Evolutionary conservation across 2,888 invertebrate genomes (phyloP).

Genomic region (Abscondita cerata): DNA sequence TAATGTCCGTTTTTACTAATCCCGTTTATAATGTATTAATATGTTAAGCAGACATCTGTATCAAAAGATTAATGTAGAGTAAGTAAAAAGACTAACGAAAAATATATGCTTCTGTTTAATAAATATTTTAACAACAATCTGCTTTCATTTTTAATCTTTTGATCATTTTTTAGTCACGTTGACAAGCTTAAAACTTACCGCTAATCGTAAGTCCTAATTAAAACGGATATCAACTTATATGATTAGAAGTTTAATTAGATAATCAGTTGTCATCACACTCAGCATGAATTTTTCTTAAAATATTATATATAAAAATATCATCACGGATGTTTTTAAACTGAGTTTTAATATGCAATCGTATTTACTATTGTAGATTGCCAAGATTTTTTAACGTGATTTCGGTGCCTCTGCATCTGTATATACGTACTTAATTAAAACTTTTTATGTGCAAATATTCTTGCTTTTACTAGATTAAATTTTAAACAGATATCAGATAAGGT

Average conservation of each 20-base stretch:
- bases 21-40: too few relatives aligned
- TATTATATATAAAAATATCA: background rate
- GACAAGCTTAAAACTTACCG: too few relatives aligned
- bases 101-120: too few relatives aligned
- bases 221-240: constrained; percentile 3
- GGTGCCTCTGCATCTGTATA: background rate
- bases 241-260: constrained; percentile 8
- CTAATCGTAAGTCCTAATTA: constrained; percentile 9
- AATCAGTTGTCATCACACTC: constrained; percentile 6
- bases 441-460: background rate
- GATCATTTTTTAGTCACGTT: too few relatives aligned
- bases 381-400: constrained; percentile 7
- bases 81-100: too few relatives aligned
- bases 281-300: constrained; percentile 1
- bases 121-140: too few relatives aligned
- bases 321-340: constrained; percentile 6
- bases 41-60: too few relatives aligned
- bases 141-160: too few relatives aligned
- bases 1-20: too few relatives aligned
- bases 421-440: constrained; percentile 9
- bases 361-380: background rate
- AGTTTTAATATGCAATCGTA: background rate
- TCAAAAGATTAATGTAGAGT: too few relatives aligned
- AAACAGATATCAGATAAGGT: too few relatives aligned
- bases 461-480: background rate